Evolutionary conservation across 2,888 invertebrate genomes (phyloP), one percentile per base, ranked within the genome.

Genomic region (Parascotia fuliginaria): DNA sequence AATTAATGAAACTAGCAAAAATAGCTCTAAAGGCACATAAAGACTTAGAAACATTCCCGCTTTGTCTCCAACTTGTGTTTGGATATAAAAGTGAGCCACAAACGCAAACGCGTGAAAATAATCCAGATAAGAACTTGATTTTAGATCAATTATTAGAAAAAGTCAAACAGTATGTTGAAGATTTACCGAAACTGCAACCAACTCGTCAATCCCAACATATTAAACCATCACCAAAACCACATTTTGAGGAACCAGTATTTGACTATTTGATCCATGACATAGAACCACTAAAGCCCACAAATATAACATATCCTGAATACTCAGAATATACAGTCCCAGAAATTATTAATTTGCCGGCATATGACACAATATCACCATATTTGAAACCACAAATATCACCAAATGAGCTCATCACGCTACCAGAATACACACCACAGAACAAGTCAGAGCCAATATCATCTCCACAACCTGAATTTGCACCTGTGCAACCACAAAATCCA

Each of bases 1-100:
- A 66, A n/a, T 58, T 79, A 22, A 38, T 58, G 3, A 69, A 57
- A 24, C 49, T 80, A 12, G 63, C 79, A 14, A 50, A 73, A 47
- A 47, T 55, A 38, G 73, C 77, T 9, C 60, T 75, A 22, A 52
- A 60, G n/a, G 60, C 67, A 9, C 72, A 75, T 31, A 13, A 44
- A 19, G 51, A 61, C 31, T 33, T 79, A 15, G 50, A 64, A 2
- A 51, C 65, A 9, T 48, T 61, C 28, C 72, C 69, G 9, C 49
- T 62, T 16, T 75, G 75, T 5, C 16, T 33, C 2, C 15, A 33
- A 15, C 0, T 33, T 3, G 16, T 33, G 14, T 14, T 33, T 14
- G 33, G 16, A 13, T 33, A n/a, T 14, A 7, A 31, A 13, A 13
- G 31, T 13, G 13, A 14, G 1, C 15, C 13, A 33, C 13, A 9